Evolutionary conservation across 2,888 invertebrate species (phyloP).

Genomic region (Gisinianus flammeolus): DNA sequence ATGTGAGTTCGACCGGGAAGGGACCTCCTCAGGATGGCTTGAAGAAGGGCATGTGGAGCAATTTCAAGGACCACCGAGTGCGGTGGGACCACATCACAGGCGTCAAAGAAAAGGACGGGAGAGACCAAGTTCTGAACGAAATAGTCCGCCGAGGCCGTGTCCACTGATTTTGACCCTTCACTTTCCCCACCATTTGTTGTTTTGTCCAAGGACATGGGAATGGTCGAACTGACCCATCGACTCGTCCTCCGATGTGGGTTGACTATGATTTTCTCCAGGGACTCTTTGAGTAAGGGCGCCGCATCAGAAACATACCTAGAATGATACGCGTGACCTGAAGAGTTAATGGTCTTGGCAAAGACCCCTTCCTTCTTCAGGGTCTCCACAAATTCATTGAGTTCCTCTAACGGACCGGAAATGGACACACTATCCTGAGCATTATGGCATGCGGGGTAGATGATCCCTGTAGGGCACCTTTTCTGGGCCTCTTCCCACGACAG

Average conservation of each 20-base stretch:
- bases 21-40: constrained; percentile 66
- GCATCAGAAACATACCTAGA: constrained; percentile 86
- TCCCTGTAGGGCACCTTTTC: constrained; percentile 69
- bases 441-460: constrained; percentile 88
- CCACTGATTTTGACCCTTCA: too few species aligned
- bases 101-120: constrained; percentile 66
- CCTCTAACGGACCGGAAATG: constrained; percentile 81
- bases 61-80: constrained; percentile 65
- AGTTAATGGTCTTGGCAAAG: constrained; percentile 83
- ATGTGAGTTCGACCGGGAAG: constrained; percentile 63
- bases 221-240: constrained; percentile 67
- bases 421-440: constrained; percentile 93
- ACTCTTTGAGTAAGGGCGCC: constrained; percentile 77
- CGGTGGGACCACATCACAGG: constrained; percentile 65
- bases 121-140: constrained; percentile 66
- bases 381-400: constrained; percentile 73
- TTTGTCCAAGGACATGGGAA: constrained; percentile 62
- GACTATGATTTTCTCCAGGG: constrained; percentile 72
- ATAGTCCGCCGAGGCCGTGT: constrained; percentile 66
- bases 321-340: constrained; percentile 89
- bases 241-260: constrained; percentile 63
- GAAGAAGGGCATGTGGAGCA: constrained; percentile 64
- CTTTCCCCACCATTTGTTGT: too few species aligned
- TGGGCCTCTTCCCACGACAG: constrained; percentile 81
- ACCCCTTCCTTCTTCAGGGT: constrained; percentile 74